These are phyloP conservation scores for Neoniphon sammara DNA, from an alignment of 2,797 vertebrate species.

Conservation along the genomic window DNA sequence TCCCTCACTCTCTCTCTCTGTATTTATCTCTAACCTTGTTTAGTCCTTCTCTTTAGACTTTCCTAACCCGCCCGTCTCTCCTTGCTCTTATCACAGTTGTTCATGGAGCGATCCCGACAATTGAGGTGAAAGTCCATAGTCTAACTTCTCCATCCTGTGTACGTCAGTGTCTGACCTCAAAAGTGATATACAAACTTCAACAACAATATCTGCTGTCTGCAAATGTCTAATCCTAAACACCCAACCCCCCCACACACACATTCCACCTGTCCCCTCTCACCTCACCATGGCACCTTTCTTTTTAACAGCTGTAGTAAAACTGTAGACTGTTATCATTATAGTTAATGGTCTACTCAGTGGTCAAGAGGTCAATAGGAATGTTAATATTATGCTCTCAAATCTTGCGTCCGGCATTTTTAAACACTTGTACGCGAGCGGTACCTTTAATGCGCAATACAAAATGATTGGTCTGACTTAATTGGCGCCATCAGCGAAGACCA, in stretches of 20 bases:
- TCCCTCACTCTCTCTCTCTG: not conserved
- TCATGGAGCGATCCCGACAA: not conserved
- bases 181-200: not conserved
- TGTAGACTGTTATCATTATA: not conserved
- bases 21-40: slow-evolving; percentile 29
- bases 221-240: not conserved
- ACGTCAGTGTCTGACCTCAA: not conserved
- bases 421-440: not conserved
- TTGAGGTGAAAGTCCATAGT: slow-evolving; percentile 44
- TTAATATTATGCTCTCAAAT: not conserved
- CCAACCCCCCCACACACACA: too few species aligned
- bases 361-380: not conserved
- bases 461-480: not conserved
- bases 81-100: not conserved
- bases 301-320: not conserved
- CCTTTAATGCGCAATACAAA: not conserved
- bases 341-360: not conserved
- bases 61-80: not conserved
- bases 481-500: not conserved
- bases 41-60: not conserved
- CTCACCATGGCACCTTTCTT: not conserved
- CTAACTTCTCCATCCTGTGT: slow-evolving; percentile 1
- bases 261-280: too few species aligned
- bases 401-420: not conserved
- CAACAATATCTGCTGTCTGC: not conserved